Evolutionary conservation across 2,113 vertebrate species (phyloP), one percentile per base, ranked within the genome.

Genomic region (Stegastes partitus): DNA sequence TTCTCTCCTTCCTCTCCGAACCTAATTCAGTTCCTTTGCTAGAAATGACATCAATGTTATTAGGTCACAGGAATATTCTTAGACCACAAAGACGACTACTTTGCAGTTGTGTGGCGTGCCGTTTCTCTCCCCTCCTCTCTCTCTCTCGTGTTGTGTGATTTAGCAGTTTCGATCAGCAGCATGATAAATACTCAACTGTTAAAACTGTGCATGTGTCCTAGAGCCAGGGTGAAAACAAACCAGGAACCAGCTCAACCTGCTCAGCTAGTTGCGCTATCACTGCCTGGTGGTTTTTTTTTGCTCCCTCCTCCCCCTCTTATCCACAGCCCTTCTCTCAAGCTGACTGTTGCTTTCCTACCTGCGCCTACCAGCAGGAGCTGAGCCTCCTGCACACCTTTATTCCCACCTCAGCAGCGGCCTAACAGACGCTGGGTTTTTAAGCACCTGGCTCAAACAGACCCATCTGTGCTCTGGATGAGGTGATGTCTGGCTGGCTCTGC

Each of bases 161-260:
- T 9, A 34, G 31, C 31, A 34, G 31, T 9, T 34, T 34, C 39
- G 39, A 42, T 15, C 12, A 57, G 18, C 70, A 26, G 50, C 1
- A 11, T 55, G 54, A 34, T 74, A 67, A 77, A 69, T 26, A 39
- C 50, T 83, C 61, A 74, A 58, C 82, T 72, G 89, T 87, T 80
- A 39, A n/a, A 68, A 85, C 70, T 37, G 72, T 73, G 77, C 55
- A 12, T 57, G 66, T 74, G 73, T 84, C 77, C 76, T 54, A 64
- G 78, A 91, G 80, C 77, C 54, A 54, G 42, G 55, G 42, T 64
- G 59, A 86, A 90, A 82, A 82, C 84, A 90, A 79, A 82, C 73
- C 64, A 45, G 63, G 71, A 94, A 89, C 93, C 42, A 67, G 94
- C 58, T 79, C 54, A 75, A 88, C 94, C 87, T 68, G 94, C 84